Evolutionary conservation across 1,140 invertebrate genomes (phyloP), one percentile per base, ranked within the genome.

Genomic region (Aricia agestis): DNA sequence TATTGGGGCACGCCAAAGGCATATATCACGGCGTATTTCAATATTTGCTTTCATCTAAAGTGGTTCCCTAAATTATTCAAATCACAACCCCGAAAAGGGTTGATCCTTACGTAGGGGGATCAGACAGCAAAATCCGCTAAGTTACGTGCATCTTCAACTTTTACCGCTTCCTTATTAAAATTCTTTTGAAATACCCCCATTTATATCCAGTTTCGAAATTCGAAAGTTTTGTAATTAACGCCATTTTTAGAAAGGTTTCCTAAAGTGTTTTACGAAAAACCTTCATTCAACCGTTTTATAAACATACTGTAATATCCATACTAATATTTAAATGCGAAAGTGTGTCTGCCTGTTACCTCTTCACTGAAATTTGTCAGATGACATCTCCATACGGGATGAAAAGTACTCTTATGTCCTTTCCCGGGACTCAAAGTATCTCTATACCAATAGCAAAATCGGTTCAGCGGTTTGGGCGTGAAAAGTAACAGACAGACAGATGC

Each of bases 51-150:
- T 18, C 57, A 61, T 61, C 68, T 36, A 41, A 69, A 69, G 59
- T 69, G 68, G 58, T 36, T n/a, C 19, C 58, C 52, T 69, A 69
- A 69, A 69, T 61, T 63, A 69, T 69, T 69, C 68, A 69, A 69
- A 69, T 17, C 32, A 59, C 68, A 69, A 19, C 31, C 59, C 57
- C 25, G 57, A n/a, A 69, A 59, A 69, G 68, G 68, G 57, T 69
- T 63, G 18, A 19, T 69, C 68, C 18, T 42, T 17, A 57, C 68
- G 32, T 57, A 36, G 36, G 31, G 31, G 52, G 68, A 41, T 69
- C 68, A 69, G 57, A 58, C 31, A 69, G 68, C 36, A 19, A 57
- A 52, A 69, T 69, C 32, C 59, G 18, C 59, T 10, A 63, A 63
- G 18, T 63, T 19, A 63, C 59, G 59, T 18, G 19, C 59, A 25